These are phyloP conservation scores for Eupithecia abbreviata DNA, from an alignment of 2,888 invertebrate species.

Conservation along the genomic window DNA sequence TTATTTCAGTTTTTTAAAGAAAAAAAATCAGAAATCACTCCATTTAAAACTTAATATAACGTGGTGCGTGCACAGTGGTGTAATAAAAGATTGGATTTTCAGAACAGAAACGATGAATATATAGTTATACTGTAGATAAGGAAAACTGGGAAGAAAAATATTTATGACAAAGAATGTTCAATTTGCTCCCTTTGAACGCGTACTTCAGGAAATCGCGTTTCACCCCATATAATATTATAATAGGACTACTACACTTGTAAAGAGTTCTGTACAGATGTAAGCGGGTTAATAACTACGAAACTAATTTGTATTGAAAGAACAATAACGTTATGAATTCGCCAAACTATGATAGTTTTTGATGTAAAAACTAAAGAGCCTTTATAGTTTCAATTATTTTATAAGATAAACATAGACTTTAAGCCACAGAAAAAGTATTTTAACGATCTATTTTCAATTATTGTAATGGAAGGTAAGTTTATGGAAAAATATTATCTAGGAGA, in stretches of 20 bases:
- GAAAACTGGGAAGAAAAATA: background rate
- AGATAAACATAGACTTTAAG: too few species aligned
- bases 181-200: background rate
- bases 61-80: background rate
- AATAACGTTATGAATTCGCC: too few species aligned
- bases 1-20: background rate
- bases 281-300: too few species aligned
- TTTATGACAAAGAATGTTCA: constrained; percentile 2
- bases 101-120: background rate
- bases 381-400: background rate
- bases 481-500: background rate
- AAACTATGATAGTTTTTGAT: too few species aligned
- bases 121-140: background rate
- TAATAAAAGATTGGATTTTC: background rate
- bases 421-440: too few species aligned
- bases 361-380: background rate
- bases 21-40: background rate
- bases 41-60: background rate
- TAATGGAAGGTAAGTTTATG: too few species aligned
- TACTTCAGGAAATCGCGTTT: background rate
- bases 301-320: too few species aligned
- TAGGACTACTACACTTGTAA: background rate
- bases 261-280: background rate
- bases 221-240: too few species aligned
- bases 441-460: too few species aligned